Evolutionary conservation across 2,888 invertebrate genomes (phyloP).

Genomic region (Epistrophe grossulariae): DNA sequence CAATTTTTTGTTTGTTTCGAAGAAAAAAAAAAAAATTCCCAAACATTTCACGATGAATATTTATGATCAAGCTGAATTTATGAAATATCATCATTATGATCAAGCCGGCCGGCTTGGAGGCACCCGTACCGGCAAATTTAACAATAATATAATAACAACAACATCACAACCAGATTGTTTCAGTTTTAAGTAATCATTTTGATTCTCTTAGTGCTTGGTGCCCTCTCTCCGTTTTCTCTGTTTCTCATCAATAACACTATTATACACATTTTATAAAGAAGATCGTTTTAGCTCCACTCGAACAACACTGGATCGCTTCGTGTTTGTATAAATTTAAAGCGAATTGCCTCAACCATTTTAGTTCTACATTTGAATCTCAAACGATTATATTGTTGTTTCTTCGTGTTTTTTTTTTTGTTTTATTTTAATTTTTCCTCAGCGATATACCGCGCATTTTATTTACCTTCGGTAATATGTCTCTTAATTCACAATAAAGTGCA

Average conservation of each 20-base stretch:
- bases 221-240: constrained; percentile 11
- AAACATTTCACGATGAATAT: neutral
- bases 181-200: neutral
- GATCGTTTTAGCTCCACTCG: constrained; percentile 60
- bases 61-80: neutral
- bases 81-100: neutral
- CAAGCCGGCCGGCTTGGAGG: constrained; percentile 23
- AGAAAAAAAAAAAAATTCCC: neutral
- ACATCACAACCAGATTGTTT: constrained; percentile 32
- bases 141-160: neutral
- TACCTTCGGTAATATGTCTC: constrained; percentile 54
- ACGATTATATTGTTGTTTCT: constrained; percentile 39
- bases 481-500: constrained; percentile 46
- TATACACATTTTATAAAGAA: constrained; percentile 13
- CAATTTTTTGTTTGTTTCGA: neutral
- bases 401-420: constrained; percentile 20
- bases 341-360: constrained; percentile 80
- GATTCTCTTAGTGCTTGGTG: constrained; percentile 15
- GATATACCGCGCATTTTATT: constrained; percentile 27
- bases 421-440: constrained; percentile 27
- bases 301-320: constrained; percentile 20
- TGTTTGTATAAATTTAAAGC: constrained; percentile 80
- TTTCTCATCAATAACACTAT: neutral
- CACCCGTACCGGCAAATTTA: neutral
- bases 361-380: constrained; percentile 76